phyloP scores from a whole-genome alignment of 2,113 vertebrate genomes.

The Aptenodytes forsteri region DNA sequence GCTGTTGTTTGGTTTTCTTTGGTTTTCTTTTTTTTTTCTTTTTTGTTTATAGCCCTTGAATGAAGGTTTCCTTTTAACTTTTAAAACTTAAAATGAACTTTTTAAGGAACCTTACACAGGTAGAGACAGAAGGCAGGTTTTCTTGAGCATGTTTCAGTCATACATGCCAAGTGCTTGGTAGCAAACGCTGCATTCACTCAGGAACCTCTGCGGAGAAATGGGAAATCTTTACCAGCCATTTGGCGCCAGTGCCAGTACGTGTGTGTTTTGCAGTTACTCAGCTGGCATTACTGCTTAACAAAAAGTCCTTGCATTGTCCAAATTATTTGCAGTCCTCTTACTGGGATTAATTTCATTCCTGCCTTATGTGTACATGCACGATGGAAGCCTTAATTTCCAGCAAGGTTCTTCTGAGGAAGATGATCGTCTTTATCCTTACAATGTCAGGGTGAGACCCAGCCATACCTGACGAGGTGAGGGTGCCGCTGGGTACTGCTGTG shows the following conservation, averaged over 20 bases:
- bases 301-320: background rate
- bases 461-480: too few species aligned
- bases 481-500: background rate
- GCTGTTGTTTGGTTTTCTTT: background rate
- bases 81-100: background rate
- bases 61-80: background rate
- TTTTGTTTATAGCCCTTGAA: background rate
- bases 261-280: background rate
- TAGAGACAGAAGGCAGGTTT: background rate
- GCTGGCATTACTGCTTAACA: background rate
- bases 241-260: background rate
- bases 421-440: background rate
- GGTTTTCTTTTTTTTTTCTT: too few species aligned
- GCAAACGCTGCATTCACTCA: background rate
- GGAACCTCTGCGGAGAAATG: background rate
- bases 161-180: too few species aligned
- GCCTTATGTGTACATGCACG: accelerated
- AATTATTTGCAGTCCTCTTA: background rate
- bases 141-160: background rate
- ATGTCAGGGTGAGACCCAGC: background rate
- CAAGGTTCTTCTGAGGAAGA: background rate
- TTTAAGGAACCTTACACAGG: background rate
- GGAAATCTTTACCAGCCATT: too few species aligned
- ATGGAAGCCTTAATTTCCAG: background rate
- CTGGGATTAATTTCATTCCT: background rate